A percentile compares a stretch with the other conserved stretches of the same genome.
These are phyloP conservation scores for Bolinopsis microptera DNA, from an alignment of 37 sponge, comb jelly and placozoan species.

Conservation along the genomic window DNA sequence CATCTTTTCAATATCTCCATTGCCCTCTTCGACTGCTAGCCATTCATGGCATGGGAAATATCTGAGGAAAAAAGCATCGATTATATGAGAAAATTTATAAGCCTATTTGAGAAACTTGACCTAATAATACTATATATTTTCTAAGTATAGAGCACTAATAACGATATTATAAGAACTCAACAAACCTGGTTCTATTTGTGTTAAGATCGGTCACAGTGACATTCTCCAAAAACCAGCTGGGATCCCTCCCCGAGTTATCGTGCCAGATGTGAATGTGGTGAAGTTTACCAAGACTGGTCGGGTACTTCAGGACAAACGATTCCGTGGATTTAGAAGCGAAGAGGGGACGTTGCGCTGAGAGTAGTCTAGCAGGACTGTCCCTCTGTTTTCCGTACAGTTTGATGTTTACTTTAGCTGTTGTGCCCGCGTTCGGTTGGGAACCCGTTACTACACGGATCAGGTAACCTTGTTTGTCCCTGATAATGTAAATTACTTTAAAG, in stretches of 20 bases:
- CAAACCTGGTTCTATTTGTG: constrained; percentile 55
- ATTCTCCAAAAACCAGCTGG: constrained; percentile 61
- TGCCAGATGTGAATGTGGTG: constrained; percentile 65
- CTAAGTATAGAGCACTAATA: no score
- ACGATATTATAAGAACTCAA: no score
- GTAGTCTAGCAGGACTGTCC: constrained; percentile 30
- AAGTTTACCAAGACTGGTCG: constrained; percentile 50
- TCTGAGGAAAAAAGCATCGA: no score
- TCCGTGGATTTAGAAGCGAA: constrained; percentile 36
- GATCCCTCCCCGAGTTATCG: constrained; percentile 63
- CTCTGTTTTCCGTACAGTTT: constrained; percentile 61
- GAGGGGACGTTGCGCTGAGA: constrained; percentile 47
- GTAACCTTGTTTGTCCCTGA: constrained; percentile 66
- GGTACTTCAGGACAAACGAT: constrained; percentile 50
- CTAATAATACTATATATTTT: no score
- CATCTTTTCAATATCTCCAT: constrained; percentile 28
- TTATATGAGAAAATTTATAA: no score
- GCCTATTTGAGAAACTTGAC: no score
- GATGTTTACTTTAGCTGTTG: constrained; percentile 67
- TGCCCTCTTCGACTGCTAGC: constrained; percentile 60
- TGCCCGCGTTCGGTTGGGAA: constrained; percentile 61
- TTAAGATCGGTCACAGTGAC: constrained; percentile 60
- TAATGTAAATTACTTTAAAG: not conserved
- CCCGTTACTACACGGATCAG: constrained; percentile 68
- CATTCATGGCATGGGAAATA: constrained; percentile 64